Evolutionary conservation across 2,113 vertebrate species (phyloP), one percentile per base, ranked within the genome.

Genomic region (Galemys pyrenaicus): DNA sequence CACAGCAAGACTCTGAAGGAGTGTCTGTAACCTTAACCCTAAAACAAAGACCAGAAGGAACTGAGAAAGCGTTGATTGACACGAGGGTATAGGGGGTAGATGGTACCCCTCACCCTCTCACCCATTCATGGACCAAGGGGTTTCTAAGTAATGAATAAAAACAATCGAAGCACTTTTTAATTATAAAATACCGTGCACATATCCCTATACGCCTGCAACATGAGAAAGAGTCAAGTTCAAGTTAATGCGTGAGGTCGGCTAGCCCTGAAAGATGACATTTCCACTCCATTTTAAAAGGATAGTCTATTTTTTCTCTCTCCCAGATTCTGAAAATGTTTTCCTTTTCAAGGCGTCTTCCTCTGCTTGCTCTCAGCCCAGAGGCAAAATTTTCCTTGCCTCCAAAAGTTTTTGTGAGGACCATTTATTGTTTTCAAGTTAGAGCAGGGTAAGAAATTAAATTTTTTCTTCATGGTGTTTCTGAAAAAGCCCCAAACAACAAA

Each of bases 381-480:
- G 81, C 93, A 96, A 88, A 89, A 70, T 87, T 90, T 79, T 58
- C 51, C 79, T 91, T 84, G 44, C 93, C 84, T 89, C 65, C 62
- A 62, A 90, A 95, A 85, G n/a, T 94, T 91, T 96, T 70, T 67
- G 79, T 84, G 92, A 89, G 89, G 82, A 88, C 71, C 58, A 5
- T 65, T 91, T 79, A 79, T 94, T 89, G 74, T 96, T 94, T 89
- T 95, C 79, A 68, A 85, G 83, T 74, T 80, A 78, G 49, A 95
- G n/a, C 70, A 77, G 46, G 54, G 58, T 64, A 91, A 81, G 79
- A 81, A 94, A 94, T 88, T 65, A 6, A 19, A 24, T 46, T 46
- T 78, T 89, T 89, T 78, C 49, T 82, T 39, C 60, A 19, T 1
- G 24, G 32, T 35, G 24, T 56, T 84, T 92, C 81, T 44, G 19